phyloP scores from a whole-genome alignment of 1,140 invertebrate genomes.

The Melitaea cinxia region DNA sequence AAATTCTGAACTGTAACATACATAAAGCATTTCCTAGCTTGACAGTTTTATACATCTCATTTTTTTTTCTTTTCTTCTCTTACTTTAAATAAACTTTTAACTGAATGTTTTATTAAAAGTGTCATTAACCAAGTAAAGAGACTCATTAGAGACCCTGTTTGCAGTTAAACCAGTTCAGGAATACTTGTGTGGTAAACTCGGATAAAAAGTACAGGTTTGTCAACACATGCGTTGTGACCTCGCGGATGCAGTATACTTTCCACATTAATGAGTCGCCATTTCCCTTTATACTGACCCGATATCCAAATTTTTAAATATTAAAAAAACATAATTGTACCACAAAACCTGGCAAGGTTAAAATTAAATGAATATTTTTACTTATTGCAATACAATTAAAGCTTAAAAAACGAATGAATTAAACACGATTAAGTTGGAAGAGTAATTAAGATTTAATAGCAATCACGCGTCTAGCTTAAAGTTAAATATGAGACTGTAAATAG shows the following conservation, averaged over 20 bases:
- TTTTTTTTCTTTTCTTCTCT: background rate
- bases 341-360: too few relatives aligned
- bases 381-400: background rate
- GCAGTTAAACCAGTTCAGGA: constrained; percentile 60
- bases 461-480: constrained; percentile 5
- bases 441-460: background rate
- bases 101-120: background rate
- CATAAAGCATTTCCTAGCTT: background rate
- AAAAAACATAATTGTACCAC: too few relatives aligned
- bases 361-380: too few relatives aligned
- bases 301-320: constrained; percentile 10
- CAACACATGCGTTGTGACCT: constrained; percentile 61
- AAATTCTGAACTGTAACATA: background rate
- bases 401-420: background rate
- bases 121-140: constrained; percentile 21
- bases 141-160: constrained; percentile 33
- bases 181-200: constrained; percentile 55
- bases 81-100: background rate
- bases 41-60: background rate
- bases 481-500: constrained; percentile 16
- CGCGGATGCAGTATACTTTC: constrained; percentile 76
- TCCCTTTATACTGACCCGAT: constrained; percentile 56
- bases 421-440: background rate
- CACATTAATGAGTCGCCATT: constrained; percentile 61
- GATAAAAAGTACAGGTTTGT: constrained; percentile 60